Conservation (phyloP, 2,888 invertebrate genomes). For the Arrhopalites spinosus region DNA sequence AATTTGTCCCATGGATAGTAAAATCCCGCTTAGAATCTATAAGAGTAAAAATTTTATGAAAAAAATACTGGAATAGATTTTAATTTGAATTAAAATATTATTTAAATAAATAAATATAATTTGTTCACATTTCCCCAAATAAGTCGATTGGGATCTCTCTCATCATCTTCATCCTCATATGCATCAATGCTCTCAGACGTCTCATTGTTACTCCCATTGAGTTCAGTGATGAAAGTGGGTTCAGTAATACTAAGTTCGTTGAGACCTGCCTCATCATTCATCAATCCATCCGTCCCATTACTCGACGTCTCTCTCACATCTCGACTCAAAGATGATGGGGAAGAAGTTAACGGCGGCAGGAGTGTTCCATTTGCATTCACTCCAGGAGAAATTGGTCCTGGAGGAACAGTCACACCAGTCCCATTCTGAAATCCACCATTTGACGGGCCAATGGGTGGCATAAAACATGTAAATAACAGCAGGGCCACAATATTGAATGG, state of each 20-base stretch:
- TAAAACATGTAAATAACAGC: constrained; percentile 58
- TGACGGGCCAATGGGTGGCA: constrained; percentile 48
- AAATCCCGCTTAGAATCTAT: constrained; percentile 60
- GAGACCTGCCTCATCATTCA: constrained; percentile 26
- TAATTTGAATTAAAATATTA: neutral
- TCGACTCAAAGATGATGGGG: constrained; percentile 8
- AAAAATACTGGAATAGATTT: neutral
- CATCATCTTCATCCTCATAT: constrained; percentile 31
- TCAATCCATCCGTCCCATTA: neutral
- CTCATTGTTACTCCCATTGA: constrained; percentile 31
- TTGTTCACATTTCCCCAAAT: constrained; percentile 60
- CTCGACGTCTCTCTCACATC: constrained; percentile 3
- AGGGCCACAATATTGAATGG: constrained; percentile 60
- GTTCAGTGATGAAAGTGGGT: constrained; percentile 13
- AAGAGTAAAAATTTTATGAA: constrained; percentile 28
- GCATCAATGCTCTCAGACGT: constrained; percentile 32
- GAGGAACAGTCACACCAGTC: constrained; percentile 11
- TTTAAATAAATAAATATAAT: neutral
- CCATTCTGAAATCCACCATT: neutral
- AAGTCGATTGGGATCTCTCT: constrained; percentile 37
- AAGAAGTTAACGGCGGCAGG: too few species aligned
- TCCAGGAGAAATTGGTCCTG: neutral
- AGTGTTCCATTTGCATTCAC: constrained; percentile 10
- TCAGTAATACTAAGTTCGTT: constrained; percentile 15
- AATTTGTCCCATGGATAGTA: constrained; percentile 61